Percentiles rank a stretch among this genome's conserved stretches.
Conservation (phyloP, 2,113 vertebrate genomes). For the Procavia capensis region DNA sequence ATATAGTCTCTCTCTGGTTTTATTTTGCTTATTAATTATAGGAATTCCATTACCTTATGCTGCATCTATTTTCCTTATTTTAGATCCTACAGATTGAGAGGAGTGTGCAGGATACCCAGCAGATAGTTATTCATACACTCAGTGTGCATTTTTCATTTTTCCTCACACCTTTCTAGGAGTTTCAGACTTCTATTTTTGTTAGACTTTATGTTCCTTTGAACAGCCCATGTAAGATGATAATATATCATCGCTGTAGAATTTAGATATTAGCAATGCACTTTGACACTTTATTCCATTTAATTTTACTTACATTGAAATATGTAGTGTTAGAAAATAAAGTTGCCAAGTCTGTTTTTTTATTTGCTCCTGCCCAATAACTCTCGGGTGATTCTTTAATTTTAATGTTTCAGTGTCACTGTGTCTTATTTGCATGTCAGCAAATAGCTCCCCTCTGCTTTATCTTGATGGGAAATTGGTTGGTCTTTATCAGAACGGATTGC, state of each 20-base stretch:
- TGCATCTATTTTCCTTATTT: neutral
- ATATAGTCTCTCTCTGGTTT: rapidly evolving
- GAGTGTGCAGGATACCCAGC: rapidly evolving
- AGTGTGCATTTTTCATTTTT: rapidly evolving
- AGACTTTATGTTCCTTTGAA: neutral
- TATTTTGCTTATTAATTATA: rapidly evolving
- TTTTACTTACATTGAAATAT: neutral
- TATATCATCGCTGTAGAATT: rapidly evolving
- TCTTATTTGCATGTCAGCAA: neutral
- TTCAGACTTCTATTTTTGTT: neutral
- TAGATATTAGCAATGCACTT: neutral
- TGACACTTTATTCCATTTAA: neutral
- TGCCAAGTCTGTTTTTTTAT: rapidly evolving
- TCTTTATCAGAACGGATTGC: too few species aligned
- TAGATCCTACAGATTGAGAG: neutral
- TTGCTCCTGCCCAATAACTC: rapidly evolving
- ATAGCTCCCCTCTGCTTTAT: too few species aligned
- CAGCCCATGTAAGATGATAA: rapidly evolving
- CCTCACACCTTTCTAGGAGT: neutral
- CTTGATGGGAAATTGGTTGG: rapidly evolving
- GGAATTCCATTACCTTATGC: too few species aligned
- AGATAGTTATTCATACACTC: neutral
- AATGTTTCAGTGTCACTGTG: rapidly evolving
- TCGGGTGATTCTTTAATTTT: rapidly evolving
- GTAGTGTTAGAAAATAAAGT: rapidly evolving